These are phyloP conservation scores for Zalophus californianus DNA, from an alignment of 2,797 vertebrate species.

Conservation along the genomic window DNA sequence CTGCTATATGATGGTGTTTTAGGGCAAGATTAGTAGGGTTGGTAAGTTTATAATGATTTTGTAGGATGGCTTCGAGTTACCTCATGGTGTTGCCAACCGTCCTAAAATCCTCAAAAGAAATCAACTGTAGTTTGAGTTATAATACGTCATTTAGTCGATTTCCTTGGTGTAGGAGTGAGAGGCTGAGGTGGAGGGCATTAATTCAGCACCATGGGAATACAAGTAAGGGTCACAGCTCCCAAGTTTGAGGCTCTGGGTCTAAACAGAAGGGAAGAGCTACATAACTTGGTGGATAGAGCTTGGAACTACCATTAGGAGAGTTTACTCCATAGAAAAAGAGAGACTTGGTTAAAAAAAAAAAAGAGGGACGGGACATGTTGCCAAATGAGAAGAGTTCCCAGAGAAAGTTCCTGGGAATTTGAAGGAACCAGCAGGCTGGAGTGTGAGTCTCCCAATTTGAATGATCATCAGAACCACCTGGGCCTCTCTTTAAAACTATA, in stretches of 20 bases:
- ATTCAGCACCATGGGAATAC: not conserved
- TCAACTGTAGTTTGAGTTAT: not conserved
- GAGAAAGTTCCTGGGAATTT: not conserved
- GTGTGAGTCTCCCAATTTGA: not conserved
- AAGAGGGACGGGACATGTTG: not conserved
- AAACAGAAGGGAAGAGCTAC: not conserved
- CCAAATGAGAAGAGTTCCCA: not conserved
- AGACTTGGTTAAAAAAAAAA: not conserved
- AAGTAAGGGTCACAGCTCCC: not conserved
- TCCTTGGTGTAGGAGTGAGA: not conserved
- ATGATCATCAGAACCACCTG: not conserved
- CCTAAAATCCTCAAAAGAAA: not conserved
- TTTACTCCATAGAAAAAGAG: not conserved
- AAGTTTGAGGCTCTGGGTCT: not conserved
- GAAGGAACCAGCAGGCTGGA: not conserved
- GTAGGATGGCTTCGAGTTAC: not conserved
- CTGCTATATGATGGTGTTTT: not conserved
- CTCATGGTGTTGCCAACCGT: not conserved
- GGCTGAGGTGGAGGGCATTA: accelerated
- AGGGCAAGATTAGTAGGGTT: not conserved
- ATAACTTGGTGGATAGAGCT: not conserved
- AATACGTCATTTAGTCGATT: not conserved
- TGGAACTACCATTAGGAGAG: not conserved
- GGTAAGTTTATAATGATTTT: not conserved
- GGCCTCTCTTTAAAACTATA: not conserved